Base-by-base conservation (phyloP, 2,797 vertebrate species). In the Ceyx erithaca region DNA sequence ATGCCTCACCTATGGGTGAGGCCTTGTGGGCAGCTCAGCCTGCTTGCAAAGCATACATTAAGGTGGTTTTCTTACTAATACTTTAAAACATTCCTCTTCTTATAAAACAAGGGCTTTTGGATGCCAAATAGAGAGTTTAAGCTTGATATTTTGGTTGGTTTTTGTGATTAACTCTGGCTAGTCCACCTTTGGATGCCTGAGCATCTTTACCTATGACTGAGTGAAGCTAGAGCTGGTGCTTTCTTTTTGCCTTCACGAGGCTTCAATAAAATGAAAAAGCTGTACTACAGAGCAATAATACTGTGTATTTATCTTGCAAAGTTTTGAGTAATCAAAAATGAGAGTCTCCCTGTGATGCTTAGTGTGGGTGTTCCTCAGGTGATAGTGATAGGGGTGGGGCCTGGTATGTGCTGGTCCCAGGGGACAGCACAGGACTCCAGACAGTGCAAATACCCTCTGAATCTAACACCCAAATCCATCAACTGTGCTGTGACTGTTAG, bases 61-160 rank as follows among this genome's bases (percentile, higher is more conserved):
- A 22, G 14, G 5, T 5, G 4, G 2, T 40, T 35, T n/a, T 4
- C 0, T 8, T 4, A 4, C 2, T 25, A 12, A 43, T 0, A 2
- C 1, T 43, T 25, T 3, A 31, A 31, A 45, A 16, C 16, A 9
- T 1, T 48, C 14, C 16, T 2, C 7, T 54, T 51, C 49, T 57
- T 14, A 3, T 21, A 49, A 41, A 40, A 20, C 17, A 1, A 0
- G 0, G 1, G 14, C 4, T 17, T 63, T n/a, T 23, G 7, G 12
- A 9, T 68, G 52, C 6, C 35, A 48, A 33, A n/a, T 64, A 25
- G 66, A 46, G 87, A 59, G 10, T 10, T 62, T 0, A 1, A 11
- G 7, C 6, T 41, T 21, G 54, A 76, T 10, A 18, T 33, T 71
- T 51, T 7, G 52, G 45, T 67, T 46, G 57, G 48, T 48, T 48